Conservation (phyloP, 2,797 vertebrate species). For the Chloroceryle inda region DNA sequence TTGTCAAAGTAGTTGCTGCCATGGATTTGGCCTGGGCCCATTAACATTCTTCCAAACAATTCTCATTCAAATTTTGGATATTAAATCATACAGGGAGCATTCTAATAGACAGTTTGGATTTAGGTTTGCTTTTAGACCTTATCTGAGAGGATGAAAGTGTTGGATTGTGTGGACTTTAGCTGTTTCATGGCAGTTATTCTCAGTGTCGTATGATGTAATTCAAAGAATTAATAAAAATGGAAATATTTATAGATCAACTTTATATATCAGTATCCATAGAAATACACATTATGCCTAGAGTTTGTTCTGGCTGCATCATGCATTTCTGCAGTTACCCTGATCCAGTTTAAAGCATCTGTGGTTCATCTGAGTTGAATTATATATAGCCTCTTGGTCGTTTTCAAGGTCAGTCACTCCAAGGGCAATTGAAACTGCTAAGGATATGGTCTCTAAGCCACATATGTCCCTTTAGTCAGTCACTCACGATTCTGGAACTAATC, state of each 20-base stretch:
- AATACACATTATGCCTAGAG: neutral
- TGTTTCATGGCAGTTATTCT: neutral
- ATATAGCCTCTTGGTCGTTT: neutral
- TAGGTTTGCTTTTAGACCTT: neutral
- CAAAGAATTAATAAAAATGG: neutral
- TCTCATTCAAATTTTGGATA: neutral
- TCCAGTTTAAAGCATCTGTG: neutral
- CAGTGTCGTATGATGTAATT: neutral
- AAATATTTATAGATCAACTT: neutral
- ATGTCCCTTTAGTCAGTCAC: neutral
- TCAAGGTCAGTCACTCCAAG: neutral
- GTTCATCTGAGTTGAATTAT: neutral
- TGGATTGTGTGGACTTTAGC: neutral
- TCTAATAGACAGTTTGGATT: neutral
- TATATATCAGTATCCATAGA: neutral
- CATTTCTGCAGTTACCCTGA: neutral
- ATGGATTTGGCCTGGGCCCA: neutral
- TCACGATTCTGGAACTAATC: neutral
- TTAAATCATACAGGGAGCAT: neutral
- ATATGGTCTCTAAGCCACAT: neutral
- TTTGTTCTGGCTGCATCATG: neutral
- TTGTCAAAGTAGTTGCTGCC: neutral
- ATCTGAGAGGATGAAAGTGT: neutral
- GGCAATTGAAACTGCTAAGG: neutral
- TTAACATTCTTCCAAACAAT: neutral